These are phyloP conservation scores for Brachyistius frenatus DNA, from an alignment of 2,113 vertebrate genomes.

Conservation along the genomic window DNA sequence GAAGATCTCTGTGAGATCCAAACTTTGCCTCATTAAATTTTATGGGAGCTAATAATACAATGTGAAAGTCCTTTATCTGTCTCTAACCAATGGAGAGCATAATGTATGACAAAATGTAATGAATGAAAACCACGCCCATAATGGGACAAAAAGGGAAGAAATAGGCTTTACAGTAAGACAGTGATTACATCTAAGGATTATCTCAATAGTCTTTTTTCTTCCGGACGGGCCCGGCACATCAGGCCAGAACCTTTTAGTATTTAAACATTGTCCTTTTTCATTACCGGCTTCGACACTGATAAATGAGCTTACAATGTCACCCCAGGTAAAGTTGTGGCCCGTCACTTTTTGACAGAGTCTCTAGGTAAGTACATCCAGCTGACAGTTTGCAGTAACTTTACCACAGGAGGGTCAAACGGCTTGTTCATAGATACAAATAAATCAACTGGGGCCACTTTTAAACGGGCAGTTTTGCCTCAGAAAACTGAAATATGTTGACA, in stretches of 20 bases:
- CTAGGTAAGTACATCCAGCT: slow-evolving; percentile 24
- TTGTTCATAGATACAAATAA: background rate
- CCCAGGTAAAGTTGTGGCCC: slow-evolving; percentile 42
- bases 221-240: slow-evolving; percentile 19
- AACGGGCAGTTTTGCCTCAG: too few species aligned
- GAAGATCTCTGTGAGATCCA: slow-evolving; percentile 57
- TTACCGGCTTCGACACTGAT: slow-evolving; percentile 47
- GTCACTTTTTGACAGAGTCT: slow-evolving; percentile 13
- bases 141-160: slow-evolving; percentile 51
- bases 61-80: slow-evolving; percentile 65
- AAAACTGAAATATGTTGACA: too few species aligned
- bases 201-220: slow-evolving; percentile 52
- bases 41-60: slow-evolving; percentile 69
- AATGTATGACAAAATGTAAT: slow-evolving; percentile 62
- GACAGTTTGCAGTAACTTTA: slow-evolving; percentile 8
- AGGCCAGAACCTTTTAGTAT: slow-evolving; percentile 46
- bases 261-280: slow-evolving; percentile 57
- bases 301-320: slow-evolving; percentile 61
- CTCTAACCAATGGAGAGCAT: slow-evolving; percentile 54
- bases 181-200: slow-evolving; percentile 69
- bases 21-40: slow-evolving; percentile 70
- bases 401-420: background rate
- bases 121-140: slow-evolving; percentile 57
- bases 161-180: slow-evolving; percentile 46
- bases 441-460: too few species aligned